A percentile compares a stretch with the other conserved stretches of the same genome.
phyloP scores from a whole-genome alignment of 2,113 vertebrate genomes.

The Psilopogon haemacephalus region DNA sequence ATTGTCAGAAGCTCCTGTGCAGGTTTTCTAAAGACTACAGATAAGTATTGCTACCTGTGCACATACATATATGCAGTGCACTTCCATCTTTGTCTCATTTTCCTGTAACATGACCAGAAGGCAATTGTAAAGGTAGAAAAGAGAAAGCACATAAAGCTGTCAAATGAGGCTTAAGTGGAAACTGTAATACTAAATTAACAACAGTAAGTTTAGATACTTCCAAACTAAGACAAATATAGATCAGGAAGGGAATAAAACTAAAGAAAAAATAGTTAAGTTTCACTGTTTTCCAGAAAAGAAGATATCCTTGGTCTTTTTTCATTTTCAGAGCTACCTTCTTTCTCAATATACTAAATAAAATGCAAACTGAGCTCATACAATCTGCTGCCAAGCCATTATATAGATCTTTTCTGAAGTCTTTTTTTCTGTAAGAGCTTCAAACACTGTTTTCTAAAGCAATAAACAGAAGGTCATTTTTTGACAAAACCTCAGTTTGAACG shows the following conservation, averaged over 20 bases:
- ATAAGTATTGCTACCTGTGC: not conserved
- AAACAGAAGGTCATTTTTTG: not conserved
- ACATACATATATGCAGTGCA: accelerated
- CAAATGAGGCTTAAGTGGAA: not conserved
- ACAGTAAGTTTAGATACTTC: not conserved
- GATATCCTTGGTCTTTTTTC: not conserved
- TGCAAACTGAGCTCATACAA: not conserved
- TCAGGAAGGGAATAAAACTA: not conserved
- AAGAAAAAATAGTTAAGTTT: not conserved
- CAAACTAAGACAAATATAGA: not conserved
- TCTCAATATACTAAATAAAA: not conserved
- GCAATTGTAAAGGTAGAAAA: not conserved
- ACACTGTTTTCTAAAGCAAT: not conserved
- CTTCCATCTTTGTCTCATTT: not conserved
- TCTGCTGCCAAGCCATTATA: not conserved
- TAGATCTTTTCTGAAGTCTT: not conserved
- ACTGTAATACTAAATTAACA: not conserved
- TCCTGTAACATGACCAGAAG: not conserved
- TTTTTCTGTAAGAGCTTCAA: not conserved
- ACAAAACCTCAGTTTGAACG: not conserved
- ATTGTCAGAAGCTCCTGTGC: not conserved
- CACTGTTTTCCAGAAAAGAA: not conserved
- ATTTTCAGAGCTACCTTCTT: not conserved
- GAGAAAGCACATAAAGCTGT: not conserved
- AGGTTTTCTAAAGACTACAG: not conserved